Base-by-base conservation (phyloP, 1,140 invertebrate genomes). In the Caenorhabditis briggsae region DNA sequence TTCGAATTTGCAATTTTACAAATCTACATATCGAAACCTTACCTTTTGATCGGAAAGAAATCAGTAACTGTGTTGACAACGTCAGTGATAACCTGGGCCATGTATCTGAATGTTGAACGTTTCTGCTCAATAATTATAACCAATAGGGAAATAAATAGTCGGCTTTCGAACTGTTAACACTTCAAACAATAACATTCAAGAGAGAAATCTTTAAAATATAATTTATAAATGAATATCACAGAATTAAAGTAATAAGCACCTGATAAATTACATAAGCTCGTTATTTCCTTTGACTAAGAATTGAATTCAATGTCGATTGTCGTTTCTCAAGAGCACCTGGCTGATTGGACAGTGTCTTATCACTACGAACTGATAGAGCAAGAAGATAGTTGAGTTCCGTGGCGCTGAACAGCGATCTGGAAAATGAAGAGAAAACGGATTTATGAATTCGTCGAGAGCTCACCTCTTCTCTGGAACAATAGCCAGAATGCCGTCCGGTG, bases 401-500 rank as follows among this genome's bases (percentile, higher is more conserved):
- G 12, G 83, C 43, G 1, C 59, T 50, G 53, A 53, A 50, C 8
- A 83, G 50, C 5, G 41, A 59, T 50, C 64, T 55, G 25, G 5
- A 85, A 85, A 2, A 46, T 20, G 12, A n/a, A 83, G 11, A n/a
- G 1, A 55, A 84, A 64, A 43, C 14, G 25, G 16, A 5, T 20
- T 55, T 14, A 53, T 41, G 11, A 50, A 18, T 2, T 16, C 50
- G 20, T 82, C 5, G 3, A 48, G n/a, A 50, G n/a, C 20, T 41
- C 20, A 94, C 18, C 96, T 96, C 89, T 95, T 95, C 91, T 97
- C 96, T 56, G 96, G 93, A 7, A 97, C 95, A 33, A 94, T 93
- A 89, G 95, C 95, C 48, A 98, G 93, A 90, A 98, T 96, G 93
- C 97, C 96, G 95, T 96, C 96, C 92, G 97, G 96, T 55, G 95